These are phyloP conservation scores for Zaprionus lachaisei DNA, from an alignment of 1,140 invertebrate genomes.

Conservation along the genomic window DNA sequence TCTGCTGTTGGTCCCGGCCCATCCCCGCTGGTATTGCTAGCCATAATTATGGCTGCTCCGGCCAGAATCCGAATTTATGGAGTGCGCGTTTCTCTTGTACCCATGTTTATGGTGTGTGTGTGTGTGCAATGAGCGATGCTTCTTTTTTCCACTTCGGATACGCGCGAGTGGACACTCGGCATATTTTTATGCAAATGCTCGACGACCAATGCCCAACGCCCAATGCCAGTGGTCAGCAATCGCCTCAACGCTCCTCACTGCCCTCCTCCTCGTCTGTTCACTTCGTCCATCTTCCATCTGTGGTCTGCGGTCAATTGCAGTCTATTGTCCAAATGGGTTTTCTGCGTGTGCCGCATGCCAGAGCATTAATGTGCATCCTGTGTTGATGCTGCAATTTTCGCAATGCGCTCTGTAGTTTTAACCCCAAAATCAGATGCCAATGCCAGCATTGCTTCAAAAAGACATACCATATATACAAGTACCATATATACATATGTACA, in stretches of 20 bases:
- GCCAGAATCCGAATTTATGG: constrained; percentile 59
- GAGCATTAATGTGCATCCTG: constrained; percentile 16
- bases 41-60: constrained; percentile 58
- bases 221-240: neutral
- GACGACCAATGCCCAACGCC: constrained; percentile 9
- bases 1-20: constrained; percentile 22
- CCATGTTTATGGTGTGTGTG: constrained; percentile 43
- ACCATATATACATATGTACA: no score
- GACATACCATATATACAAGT: no score
- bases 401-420: neutral
- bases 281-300: neutral
- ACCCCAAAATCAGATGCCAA: neutral
- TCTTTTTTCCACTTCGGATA: constrained; percentile 41
- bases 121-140: constrained; percentile 54
- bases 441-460: no score
- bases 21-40: constrained; percentile 18
- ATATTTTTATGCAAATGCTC: constrained; percentile 56
- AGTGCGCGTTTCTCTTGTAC: constrained; percentile 49
- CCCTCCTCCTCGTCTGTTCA: neutral
- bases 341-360: constrained; percentile 2
- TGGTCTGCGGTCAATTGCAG: constrained; percentile 28
- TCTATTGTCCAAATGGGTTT: constrained; percentile 28
- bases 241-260: constrained; percentile 5
- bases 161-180: constrained; percentile 27
- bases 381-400: neutral